Evolutionary conservation across 2,888 invertebrate species (phyloP), one percentile per base, ranked within the genome.

Genomic region (Eupithecia dodoneata): DNA sequence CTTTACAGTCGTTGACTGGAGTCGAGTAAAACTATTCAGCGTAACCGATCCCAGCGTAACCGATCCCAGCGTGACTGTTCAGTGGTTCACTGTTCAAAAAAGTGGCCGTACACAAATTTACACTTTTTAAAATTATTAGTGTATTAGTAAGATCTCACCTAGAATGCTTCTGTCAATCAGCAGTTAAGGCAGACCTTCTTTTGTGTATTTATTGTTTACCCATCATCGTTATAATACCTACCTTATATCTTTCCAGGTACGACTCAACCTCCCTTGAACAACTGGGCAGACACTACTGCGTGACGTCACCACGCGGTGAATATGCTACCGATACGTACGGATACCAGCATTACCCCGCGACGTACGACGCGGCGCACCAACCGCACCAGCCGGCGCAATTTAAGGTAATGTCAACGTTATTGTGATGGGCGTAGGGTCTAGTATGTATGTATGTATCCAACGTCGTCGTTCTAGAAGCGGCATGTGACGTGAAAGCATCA

Each of bases 301-400:
- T 95, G 92, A 95, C 95, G 90, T 95, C 95, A 83, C 95, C 95
- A 82, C 95, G 94, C 72, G 94, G 93, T 2, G 94, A 95, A 83
- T 95, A 94, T 90, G 94, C 94, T 7, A 86, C 90, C 12, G 94
- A 94, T 81, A 91, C 94, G 77, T 94, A 94, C 87, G 93, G 92
- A 3, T 95, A 95, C 87, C 94, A 93, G 63, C 94, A 94, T 87
- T 94, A 94, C 80, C 94, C 94, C 47, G 83, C 93, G 30, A 90
- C 90, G 13, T 94, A 93, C 86, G 94, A 94, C 18, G 84, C 89
- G 12, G 80, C 85, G 10, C 87, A 89, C 30, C 89, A 89, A 18
- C 84, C 84, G 15, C 91, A 89, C 66, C 90, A 92, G 76, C 89
- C 89, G 13, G 85, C 90, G 2, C 90, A 87, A 3, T 94, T 94